Conservation (phyloP, 2,888 invertebrate genomes). For the Atherix ibis region DNA sequence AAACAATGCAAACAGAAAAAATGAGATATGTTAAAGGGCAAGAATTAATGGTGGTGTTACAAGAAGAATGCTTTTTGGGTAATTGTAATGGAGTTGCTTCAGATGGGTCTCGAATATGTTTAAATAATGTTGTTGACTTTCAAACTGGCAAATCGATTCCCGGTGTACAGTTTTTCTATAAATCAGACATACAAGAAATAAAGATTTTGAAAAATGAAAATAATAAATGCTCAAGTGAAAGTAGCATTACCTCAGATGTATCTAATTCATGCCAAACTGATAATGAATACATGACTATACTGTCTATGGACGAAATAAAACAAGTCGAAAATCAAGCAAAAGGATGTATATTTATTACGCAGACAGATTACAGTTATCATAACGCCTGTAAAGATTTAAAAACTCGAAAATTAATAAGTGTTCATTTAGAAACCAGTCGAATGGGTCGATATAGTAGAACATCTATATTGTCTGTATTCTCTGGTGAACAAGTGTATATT, state of each 20-base stretch:
- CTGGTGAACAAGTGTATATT: constrained; percentile 16
- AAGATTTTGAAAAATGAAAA: constrained; percentile 6
- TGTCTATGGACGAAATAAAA: constrained; percentile 8
- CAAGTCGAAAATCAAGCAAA: constrained; percentile 13
- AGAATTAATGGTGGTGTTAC: constrained; percentile 5
- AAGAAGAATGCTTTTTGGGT: constrained; percentile 10
- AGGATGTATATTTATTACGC: constrained; percentile 14
- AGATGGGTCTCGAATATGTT: constrained; percentile 8
- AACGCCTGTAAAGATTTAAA: constrained; percentile 18
- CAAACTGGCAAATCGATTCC: constrained; percentile 4
- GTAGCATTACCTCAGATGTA: background rate
- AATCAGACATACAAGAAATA: constrained; percentile 9
- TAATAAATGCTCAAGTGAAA: background rate
- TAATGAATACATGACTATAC: constrained; percentile 1
- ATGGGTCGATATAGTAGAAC: constrained; percentile 17
- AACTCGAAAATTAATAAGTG: constrained; percentile 14
- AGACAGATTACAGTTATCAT: constrained; percentile 19
- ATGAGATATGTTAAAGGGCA: constrained; percentile 6
- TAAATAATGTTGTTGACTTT: constrained; percentile 9
- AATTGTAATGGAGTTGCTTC: constrained; percentile 7
- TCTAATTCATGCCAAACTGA: constrained; percentile 1
- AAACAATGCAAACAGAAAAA: too few relatives aligned
- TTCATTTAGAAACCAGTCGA: constrained; percentile 16
- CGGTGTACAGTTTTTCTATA: constrained; percentile 9
- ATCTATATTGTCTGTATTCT: constrained; percentile 15